Evolutionary conservation across 1,140 invertebrate species (phyloP).

Genomic region (Drosophila ironensis): DNA sequence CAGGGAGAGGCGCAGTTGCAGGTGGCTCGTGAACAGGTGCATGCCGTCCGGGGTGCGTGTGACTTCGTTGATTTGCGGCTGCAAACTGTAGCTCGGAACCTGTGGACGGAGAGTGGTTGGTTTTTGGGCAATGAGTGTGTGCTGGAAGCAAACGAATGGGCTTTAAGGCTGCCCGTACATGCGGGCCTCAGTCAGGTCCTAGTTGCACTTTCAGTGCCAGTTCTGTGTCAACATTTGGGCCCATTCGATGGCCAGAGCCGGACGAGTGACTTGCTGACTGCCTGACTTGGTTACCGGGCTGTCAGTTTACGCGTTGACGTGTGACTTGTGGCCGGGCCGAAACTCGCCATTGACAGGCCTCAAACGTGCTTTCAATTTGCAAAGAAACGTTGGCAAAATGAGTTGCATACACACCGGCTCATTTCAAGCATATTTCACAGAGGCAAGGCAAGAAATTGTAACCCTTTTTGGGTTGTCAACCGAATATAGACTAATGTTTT

Average conservation of each 20-base stretch:
- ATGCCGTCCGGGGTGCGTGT: constrained; percentile 69
- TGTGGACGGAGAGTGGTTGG: constrained; percentile 7
- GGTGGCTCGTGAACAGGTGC: constrained; percentile 65
- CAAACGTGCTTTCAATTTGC: constrained; percentile 29
- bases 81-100: constrained; percentile 60
- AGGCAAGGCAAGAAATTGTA: too few relatives aligned
- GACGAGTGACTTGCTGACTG: neutral
- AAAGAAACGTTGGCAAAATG: neutral
- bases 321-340: constrained; percentile 1
- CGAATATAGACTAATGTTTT: too few relatives aligned
- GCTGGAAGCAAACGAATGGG: too few relatives aligned
- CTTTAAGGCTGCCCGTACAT: too few relatives aligned
- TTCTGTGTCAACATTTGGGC: constrained; percentile 34
- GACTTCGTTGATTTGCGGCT: constrained; percentile 78
- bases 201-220: neutral
- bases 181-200: constrained; percentile 20
- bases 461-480: too few relatives aligned
- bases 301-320: neutral
- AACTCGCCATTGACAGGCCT: constrained; percentile 1
- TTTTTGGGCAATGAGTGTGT: too few relatives aligned
- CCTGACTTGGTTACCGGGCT: too few relatives aligned
- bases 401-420: neutral
- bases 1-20: constrained; percentile 70
- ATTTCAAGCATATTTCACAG: too few relatives aligned
- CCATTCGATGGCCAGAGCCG: constrained; percentile 9